Base-by-base conservation (phyloP, 2,888 invertebrate species). In the Actias luna region DNA sequence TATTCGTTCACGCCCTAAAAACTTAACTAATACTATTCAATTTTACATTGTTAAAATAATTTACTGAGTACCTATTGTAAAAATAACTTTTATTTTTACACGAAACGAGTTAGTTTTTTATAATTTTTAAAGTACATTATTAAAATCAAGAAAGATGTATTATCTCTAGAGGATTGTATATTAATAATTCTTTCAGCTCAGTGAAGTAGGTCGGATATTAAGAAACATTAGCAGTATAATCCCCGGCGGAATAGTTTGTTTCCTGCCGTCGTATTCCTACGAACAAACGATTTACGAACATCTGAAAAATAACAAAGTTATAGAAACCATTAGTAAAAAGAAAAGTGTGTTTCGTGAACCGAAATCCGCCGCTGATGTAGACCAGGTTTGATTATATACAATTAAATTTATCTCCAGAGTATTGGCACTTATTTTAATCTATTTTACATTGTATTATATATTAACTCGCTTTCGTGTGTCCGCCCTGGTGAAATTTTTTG, bases 241-340 rank as follows among this genome's bases (percentile, higher is more conserved):
- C 14, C 97, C 97, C 0, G 98, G 97, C 0, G 99, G 99, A 0
- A 93, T 99, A 2, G 97, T 99, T 0, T 96, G 97, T 71, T 99
- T 99, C 85, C 95, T 99, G 67, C 97, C 98, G 0, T 99, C 98
- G 0, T 99, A 99, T 78, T 96, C 96, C 18, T 98, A 98, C 80
- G 97, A 98, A 83, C 93, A 95, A 61, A 84, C 85, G 0, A 94
- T 98, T 0, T 94, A 94, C 73, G 92, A 93, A 5, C 94, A 96
- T 79, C 92, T 96, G 85, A 87, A 92, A 67, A 89, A 88, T 67
- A 91, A 88, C 35, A 96, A 95, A 68, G 85, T 95, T 14, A 87
- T 97, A 63, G 91, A 94, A 8, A 94, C 94, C 72, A 94, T 98
- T 55, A 85, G 89, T 16, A 86, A 87, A 60, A 97, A 96, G 79